Percentiles rank a stretch among this genome's conserved stretches.
Evolutionary conservation across 2,888 invertebrate genomes (phyloP).

Genomic region (Seladonia tumulorum): DNA sequence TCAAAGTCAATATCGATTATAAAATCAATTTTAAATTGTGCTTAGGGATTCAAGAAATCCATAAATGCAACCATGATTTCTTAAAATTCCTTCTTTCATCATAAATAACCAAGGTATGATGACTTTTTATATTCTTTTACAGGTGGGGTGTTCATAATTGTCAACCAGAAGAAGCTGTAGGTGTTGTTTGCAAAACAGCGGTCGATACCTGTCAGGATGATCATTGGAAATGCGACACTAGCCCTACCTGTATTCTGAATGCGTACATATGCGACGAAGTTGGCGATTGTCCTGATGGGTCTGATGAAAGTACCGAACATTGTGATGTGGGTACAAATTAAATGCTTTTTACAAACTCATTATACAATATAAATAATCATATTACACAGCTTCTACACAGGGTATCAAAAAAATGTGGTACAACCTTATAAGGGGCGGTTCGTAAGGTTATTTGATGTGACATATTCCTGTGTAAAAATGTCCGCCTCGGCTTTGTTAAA

Average conservation of each 20-base stretch:
- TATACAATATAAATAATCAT: not conserved
- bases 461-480: too few relatives aligned
- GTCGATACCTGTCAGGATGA: slow-evolving; percentile 86
- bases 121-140: not conserved
- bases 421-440: too few relatives aligned
- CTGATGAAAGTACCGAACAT: slow-evolving; percentile 87
- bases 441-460: too few relatives aligned
- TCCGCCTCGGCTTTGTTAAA: too few relatives aligned
- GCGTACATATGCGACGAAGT: slow-evolving; percentile 88
- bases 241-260: slow-evolving; percentile 87
- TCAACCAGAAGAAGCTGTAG: slow-evolving; percentile 88
- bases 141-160: slow-evolving; percentile 91
- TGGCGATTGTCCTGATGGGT: slow-evolving; percentile 87
- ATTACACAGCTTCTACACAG: not conserved
- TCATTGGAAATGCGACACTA: slow-evolving; percentile 88
- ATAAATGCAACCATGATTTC: not conserved
- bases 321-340: slow-evolving; percentile 86
- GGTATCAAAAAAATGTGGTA: too few relatives aligned
- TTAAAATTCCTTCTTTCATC: not conserved
- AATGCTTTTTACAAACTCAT: not conserved
- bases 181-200: slow-evolving; percentile 88
- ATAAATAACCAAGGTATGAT: too few relatives aligned
- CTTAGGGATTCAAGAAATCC: not conserved
- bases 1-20: not conserved
- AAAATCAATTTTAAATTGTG: not conserved